These are phyloP conservation scores for Penaeus vannamei DNA, from an alignment of 1,140 invertebrate species.

Conservation along the genomic window DNA sequence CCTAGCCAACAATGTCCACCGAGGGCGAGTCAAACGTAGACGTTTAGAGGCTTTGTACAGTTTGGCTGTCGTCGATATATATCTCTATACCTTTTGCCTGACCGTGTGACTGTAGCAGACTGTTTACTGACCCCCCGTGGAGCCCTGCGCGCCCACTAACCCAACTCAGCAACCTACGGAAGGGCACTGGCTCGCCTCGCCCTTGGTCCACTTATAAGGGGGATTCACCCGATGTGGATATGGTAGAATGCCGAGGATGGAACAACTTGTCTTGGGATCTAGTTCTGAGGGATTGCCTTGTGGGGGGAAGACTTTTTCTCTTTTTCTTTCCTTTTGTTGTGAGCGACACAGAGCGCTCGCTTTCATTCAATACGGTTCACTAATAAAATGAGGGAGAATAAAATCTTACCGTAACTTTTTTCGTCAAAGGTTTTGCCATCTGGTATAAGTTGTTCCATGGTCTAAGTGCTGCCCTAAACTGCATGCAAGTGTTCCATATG, in stretches of 20 bases:
- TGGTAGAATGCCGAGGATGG: conserved; percentile 3
- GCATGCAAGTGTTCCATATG: conserved; percentile 49
- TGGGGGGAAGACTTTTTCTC: background rate
- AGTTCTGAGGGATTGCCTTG: background rate
- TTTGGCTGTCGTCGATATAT: conserved; percentile 62
- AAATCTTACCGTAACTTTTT: no score
- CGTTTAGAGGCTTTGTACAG: conserved; percentile 63
- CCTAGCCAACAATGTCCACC: conserved; percentile 60
- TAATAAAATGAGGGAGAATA: no score
- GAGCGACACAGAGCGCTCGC: no score
- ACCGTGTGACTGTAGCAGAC: conserved; percentile 65
- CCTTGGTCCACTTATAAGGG: conserved; percentile 54
- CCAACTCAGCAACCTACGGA: conserved; percentile 57
- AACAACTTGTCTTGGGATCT: background rate
- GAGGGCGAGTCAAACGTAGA: conserved; percentile 58
- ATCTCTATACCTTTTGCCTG: conserved; percentile 55
- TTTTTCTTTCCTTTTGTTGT: background rate
- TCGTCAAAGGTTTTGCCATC: no score
- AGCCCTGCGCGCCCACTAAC: conserved; percentile 48
- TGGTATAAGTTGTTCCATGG: conserved; percentile 33
- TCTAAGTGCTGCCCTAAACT: conserved; percentile 4
- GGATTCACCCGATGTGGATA: conserved; percentile 19
- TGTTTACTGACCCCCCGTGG: conserved; percentile 56
- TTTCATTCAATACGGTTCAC: no score
- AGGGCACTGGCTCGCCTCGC: conserved; percentile 52